Evolutionary conservation across 1,140 invertebrate genomes (phyloP).

Genomic region (Daktulosphaira vitifoliae): DNA sequence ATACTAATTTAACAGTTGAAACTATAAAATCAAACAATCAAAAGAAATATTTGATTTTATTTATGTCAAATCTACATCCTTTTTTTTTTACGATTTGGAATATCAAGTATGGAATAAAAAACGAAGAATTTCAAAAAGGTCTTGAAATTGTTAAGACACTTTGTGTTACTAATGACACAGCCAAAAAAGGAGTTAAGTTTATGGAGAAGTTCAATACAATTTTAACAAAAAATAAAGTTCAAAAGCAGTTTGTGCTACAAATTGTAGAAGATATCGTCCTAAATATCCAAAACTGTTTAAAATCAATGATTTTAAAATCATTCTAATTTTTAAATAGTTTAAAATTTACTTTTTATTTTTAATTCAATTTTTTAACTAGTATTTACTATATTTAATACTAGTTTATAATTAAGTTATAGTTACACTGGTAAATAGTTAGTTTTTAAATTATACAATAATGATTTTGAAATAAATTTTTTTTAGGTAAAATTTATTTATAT

Average conservation of each 20-base stretch:
- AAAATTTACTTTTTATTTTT: neutral
- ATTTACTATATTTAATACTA: neutral
- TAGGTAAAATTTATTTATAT: neutral
- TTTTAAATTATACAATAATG: too few species aligned
- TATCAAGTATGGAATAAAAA: neutral
- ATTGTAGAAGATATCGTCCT: conserved; percentile 38
- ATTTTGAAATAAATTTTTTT: neutral
- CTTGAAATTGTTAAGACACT: conserved; percentile 23
- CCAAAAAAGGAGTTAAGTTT: conserved; percentile 42
- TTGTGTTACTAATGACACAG: conserved; percentile 40
- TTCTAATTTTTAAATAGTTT: neutral
- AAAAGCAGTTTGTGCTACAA: conserved; percentile 40
- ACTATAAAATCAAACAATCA: too few species aligned
- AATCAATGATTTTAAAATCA: conserved; percentile 1
- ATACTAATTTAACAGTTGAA: too few species aligned
- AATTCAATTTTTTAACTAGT: neutral
- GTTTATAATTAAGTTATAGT: too few species aligned
- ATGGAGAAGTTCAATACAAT: conserved; percentile 42
- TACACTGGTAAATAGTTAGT: too few species aligned
- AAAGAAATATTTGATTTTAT: neutral
- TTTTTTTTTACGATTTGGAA: neutral
- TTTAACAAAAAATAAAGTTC: conserved; percentile 40
- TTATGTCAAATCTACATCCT: neutral
- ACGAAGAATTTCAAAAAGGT: neutral
- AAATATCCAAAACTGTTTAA: conserved; percentile 26